phyloP scores from a whole-genome alignment of 1,140 invertebrate species.

The Rhagoletis pomonella region DNA sequence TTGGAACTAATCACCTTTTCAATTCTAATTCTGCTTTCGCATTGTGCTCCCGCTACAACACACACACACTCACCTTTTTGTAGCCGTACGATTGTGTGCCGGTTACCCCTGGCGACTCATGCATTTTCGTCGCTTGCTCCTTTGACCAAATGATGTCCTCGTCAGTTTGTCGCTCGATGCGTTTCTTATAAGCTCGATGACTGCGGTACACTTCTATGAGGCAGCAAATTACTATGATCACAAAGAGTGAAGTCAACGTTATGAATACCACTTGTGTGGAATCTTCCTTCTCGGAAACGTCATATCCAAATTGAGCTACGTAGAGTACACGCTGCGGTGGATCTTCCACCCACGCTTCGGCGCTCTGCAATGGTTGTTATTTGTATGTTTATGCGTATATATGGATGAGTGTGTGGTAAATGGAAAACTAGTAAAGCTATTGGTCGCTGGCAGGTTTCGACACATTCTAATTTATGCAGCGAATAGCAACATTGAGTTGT shows the following conservation, averaged over 20 bases:
- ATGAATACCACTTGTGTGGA: constrained; percentile 85
- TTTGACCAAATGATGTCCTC: constrained; percentile 81
- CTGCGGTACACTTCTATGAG: constrained; percentile 80
- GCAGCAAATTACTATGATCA: constrained; percentile 80
- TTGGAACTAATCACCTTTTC: constrained; percentile 52
- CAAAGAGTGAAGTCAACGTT: constrained; percentile 81
- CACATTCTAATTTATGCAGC: background rate
- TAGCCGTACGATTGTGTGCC: constrained; percentile 67
- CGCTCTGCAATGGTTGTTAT: constrained; percentile 67
- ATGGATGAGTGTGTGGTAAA: background rate
- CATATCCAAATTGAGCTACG: constrained; percentile 81
- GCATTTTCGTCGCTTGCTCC: constrained; percentile 79
- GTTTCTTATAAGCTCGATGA: constrained; percentile 80
- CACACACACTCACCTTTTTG: constrained; percentile 69
- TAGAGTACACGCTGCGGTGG: constrained; percentile 84
- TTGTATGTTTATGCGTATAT: background rate
- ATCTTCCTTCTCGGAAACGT: constrained; percentile 84
- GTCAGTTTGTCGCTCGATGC: constrained; percentile 81
- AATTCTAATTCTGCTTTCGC: background rate
- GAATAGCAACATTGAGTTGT: background rate
- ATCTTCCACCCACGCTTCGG: constrained; percentile 87
- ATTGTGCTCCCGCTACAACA: constrained; percentile 2
- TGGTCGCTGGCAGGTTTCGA: background rate
- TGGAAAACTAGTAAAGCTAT: background rate
- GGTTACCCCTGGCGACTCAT: constrained; percentile 75